Base-by-base conservation (phyloP, 2,888 invertebrate species). In the Cheilosia soror region DNA sequence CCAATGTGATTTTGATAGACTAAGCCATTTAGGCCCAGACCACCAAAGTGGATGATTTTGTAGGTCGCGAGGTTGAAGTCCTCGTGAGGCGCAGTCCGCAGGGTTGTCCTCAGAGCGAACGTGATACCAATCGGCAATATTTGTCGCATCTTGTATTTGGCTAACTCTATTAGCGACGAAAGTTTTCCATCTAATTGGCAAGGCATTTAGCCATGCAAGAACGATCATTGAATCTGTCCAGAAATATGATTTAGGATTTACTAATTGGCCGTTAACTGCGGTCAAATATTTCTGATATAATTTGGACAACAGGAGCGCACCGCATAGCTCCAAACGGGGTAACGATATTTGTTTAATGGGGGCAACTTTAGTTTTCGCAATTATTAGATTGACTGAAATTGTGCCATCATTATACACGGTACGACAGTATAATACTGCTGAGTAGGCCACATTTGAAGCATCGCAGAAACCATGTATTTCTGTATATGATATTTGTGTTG, bases 131-230 rank as follows among this genome's bases (percentile, higher is more conserved):
- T 79, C 44, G 1, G 25, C 31, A 5, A 25, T 7, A 5, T 85
- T 55, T 9, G 87, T 63, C 2, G 55, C 44, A 0, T 86, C 76
- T 20, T 87, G 55, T 29, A 88, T 87, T 58, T 83, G 68, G 20
- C 84, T 31, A 15, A 89, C 88, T 13, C 88, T 79, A 25, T 87
- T 88, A n/a, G 81, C 84, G 4, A 89, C 87, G 65, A 87, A 89
- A 2, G 75, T 69, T 58, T 47, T 40, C 66, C 55, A 73, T 7
- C 71, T 83, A 13, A 72, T 69, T 1, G 82, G 42, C 0, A 55
- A 65, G 2, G 76, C 72, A 27, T 80, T 68, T 4, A 87, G 53
- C 89, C 69, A 80, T 51, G 42, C 13, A 11, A 66, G 37, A 37
- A 73, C 80, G 15, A 62, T 80, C 60, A 20, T 20, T 20, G 20